Base-by-base conservation (phyloP, 2,888 invertebrate species). In the Trichogramma evanescens region DNA sequence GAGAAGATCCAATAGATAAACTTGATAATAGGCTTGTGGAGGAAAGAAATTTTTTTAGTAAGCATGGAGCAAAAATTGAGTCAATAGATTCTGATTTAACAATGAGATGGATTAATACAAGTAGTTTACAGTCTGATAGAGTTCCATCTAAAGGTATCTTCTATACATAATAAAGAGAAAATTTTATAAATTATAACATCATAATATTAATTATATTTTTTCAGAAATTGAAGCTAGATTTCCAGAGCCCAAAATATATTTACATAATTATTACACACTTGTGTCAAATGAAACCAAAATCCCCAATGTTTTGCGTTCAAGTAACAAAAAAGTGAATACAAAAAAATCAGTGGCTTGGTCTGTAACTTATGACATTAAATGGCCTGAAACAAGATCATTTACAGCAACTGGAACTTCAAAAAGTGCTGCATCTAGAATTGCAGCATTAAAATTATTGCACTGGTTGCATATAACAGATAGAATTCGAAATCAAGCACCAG, bases 311-410 rank as follows among this genome's bases (percentile, higher is more conserved):
- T 50, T 65, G 5, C n/a, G 50, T 6, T 41, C 42, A 5, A 57
- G 6, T 39, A 48, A 41, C 6, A 62, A 56, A 6, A 70, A 69
- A 44, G 46, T 58, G 1, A 40, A 54, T 39, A 76, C 75, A 7
- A 59, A 64, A 53, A 76, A 60, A 2, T 52, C 43, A 7, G 6
- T 50, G 4, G 40, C 74, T 7, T 87, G 86, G 86, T 75, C 70
- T 0, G 84, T 83, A 65, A 81, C 76, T 9, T 84, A 84, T 61
- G 68, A 74, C 1, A 74, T 86, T 63, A 70, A 76, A 44, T 87
- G 87, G 86, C 87, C 87, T 0, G 80, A 81, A 66, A 75, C 80
- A 54, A 74, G 75, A 6, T 80, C 80, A 65, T 84, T 87, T 77
- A 78, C 81, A 67, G 75, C 79, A 75, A 73, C 73, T 63, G 82